Evolutionary conservation across 2,797 vertebrate genomes (phyloP), one percentile per base, ranked within the genome.

Genomic region (Luscinia megarhynchos): DNA sequence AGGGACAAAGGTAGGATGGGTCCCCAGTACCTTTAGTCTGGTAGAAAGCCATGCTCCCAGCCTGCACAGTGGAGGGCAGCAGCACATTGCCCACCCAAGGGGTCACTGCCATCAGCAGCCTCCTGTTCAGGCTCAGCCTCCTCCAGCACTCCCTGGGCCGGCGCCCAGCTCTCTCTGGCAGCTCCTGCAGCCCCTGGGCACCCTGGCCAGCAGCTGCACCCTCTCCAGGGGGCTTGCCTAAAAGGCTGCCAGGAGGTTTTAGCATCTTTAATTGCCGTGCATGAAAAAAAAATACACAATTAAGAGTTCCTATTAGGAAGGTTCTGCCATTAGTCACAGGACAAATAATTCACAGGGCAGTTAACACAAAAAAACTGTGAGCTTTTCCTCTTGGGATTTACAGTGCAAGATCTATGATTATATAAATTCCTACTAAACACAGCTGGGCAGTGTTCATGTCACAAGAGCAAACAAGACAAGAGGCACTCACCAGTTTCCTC

Each of bases 31-130:
- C 98, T 98, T 94, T 93, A 4, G 97, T 97, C 10, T 59, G 81
- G 21, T 10, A 27, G 22, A 76, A 40, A 18, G 78, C 12, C 20
- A 80, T 76, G 62, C 20, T 95, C 29, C 46, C 93, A 21, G 84
- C 11, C 2, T 40, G 66, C 30, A 92, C 13, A n/a, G 87, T 18
- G 57, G 85, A 48, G 4, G 96, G 96, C 54, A 99, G 84, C 30
- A 98, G 77, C 32, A 98, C 72, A 2, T 99, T 98, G 2, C 99
- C 99, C 62, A 99, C 96, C 99, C 99, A 99, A 0, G 98, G 98
- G 1, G 96, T 96, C 59, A 99, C 92, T 0, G 98, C 98, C 43
- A 97, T 64, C 64, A 98, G 97, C 14, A 99, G 98, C 53, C 94
- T 90, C 36, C 96, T 97, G 45, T 95, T 81, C 11, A 98, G 64